Evolutionary conservation across 35 echinoderm and acorn worm genomes (phyloP), one percentile per base, ranked within the genome.

Genomic region (Ophioderma brevispina): DNA sequence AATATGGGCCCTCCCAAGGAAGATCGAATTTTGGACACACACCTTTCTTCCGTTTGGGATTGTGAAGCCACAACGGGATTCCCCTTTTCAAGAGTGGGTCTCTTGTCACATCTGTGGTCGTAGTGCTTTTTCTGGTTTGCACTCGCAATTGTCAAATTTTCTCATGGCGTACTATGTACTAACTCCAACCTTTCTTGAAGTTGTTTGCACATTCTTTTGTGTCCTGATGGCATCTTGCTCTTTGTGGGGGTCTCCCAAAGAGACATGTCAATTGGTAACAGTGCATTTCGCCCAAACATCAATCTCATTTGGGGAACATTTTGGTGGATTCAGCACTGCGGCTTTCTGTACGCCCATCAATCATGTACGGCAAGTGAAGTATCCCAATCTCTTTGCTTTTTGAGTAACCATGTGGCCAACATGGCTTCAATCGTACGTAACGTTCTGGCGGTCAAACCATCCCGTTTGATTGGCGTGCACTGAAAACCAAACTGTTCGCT

Each of bases 391-490:
- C 41, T 64, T 23, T 90, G 41, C 4, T 90, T 80, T 34, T 64
- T 40, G 0, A 76, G 79, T 38, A 70, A 8, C 10, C 55, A 91
- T 17, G 78, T 78, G 30, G 19, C 14, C 18, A 94, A 43, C 63
- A 92, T 92, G 35, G 49, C 64, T 38, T 55, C 18, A 1, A 89
- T 36, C 4, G 75, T 87, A 38, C 84, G 38, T 25, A n/a, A n/a
- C n/a, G n/a, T n/a, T 94, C 86, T 31, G 78, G 85, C 5, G 88
- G 63, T 37, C 91, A 87, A 28, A 94, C 92, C 0, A 94, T 41
- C 13, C 94, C 81, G 52, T 95, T 90, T 36, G 89, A 88, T 55
- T 90, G 81, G 40, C n/a, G n/a, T n/a, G n/a, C n/a, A n/a, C n/a
- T n/a, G n/a, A n/a, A n/a, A n/a, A n/a, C n/a, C n/a, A n/a, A n/a